phyloP scores from a whole-genome alignment of 2,888 invertebrate species.

The Acrocera orbiculus region DNA sequence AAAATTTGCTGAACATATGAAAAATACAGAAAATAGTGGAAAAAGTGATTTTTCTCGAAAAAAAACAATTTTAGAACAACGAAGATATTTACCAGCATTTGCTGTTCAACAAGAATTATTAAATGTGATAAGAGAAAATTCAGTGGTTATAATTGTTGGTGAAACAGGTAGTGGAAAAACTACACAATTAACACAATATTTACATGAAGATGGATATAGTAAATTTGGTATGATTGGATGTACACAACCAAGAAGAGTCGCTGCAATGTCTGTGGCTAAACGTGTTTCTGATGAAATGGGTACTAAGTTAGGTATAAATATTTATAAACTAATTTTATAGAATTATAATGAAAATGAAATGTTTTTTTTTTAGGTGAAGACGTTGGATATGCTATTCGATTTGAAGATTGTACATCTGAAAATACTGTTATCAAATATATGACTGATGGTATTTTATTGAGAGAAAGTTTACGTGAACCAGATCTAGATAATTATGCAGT shows the following conservation, averaged over 20 bases:
- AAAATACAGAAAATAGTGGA: conserved; percentile 43
- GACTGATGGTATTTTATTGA: conserved; percentile 95
- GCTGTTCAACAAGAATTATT: conserved; percentile 85
- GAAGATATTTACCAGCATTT: conserved; percentile 86
- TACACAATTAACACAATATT: conserved; percentile 91
- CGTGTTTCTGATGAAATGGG: conserved; percentile 97
- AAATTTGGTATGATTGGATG: conserved; percentile 89
- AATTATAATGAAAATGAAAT: conserved; percentile 6
- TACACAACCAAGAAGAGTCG: conserved; percentile 93
- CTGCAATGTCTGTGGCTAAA: conserved; percentile 99
- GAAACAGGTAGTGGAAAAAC: conserved; percentile 53
- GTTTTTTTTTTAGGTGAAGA: conserved; percentile 45
- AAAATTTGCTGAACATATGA: conserved; percentile 92
- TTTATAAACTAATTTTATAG: neutral
- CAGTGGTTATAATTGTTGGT: conserved; percentile 84
- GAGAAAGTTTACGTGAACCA: conserved; percentile 90
- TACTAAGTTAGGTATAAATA: conserved; percentile 50
- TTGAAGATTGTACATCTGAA: conserved; percentile 96
- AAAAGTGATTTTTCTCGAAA: conserved; percentile 73
- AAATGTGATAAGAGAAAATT: conserved; percentile 83
- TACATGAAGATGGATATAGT: conserved; percentile 94
- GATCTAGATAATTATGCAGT: conserved; percentile 96
- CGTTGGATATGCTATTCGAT: conserved; percentile 97
- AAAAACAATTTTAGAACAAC: conserved; percentile 67
- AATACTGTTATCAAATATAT: conserved; percentile 92